Conservation (phyloP, 2,113 vertebrate genomes). For the Erythrocercus mccallii region DNA sequence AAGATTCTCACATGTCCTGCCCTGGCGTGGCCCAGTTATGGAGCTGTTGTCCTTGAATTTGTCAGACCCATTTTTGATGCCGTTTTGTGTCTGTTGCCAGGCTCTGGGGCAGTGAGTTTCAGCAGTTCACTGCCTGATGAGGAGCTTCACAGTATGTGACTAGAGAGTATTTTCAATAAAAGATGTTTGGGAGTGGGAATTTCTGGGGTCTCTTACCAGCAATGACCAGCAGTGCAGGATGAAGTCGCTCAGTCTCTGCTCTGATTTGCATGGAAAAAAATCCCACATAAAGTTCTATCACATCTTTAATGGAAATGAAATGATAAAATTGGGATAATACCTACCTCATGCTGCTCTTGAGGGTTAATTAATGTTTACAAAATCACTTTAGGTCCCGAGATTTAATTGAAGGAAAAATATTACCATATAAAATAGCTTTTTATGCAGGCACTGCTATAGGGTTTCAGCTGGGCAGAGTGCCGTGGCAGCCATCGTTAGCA, state of each 20-base stretch:
- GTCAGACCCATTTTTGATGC: background rate
- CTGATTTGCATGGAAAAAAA: background rate
- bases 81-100: background rate
- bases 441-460: background rate
- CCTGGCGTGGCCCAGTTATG: background rate
- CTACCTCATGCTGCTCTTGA: conserved; percentile 37
- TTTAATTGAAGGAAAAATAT: conserved; percentile 60
- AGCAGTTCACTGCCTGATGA: background rate
- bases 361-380: conserved; percentile 60
- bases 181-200: background rate
- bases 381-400: conserved; percentile 49
- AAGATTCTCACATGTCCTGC: background rate
- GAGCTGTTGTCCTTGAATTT: background rate
- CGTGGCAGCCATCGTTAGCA: background rate
- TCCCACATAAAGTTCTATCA: background rate
- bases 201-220: background rate
- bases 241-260: background rate
- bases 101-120: background rate
- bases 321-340: conserved; percentile 26
- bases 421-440: conserved; percentile 42
- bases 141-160: background rate
- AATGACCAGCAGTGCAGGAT: background rate
- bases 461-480: conserved; percentile 39
- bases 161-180: background rate
- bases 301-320: conserved; percentile 34